phyloP scores from a whole-genome alignment of 2,888 invertebrate species.

The Eupithecia tripunctaria region DNA sequence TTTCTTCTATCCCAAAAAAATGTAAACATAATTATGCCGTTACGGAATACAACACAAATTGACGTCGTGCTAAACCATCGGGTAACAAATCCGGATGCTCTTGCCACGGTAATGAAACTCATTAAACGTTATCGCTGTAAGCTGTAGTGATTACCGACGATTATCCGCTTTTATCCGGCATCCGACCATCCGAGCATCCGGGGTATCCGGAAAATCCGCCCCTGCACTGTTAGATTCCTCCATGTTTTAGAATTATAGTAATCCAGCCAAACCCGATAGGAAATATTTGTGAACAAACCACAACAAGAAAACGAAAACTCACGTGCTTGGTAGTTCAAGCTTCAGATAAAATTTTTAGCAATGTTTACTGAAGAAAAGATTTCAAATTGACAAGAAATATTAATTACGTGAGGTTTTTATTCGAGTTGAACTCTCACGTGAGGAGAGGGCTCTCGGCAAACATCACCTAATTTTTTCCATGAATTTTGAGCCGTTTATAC shows the following conservation, averaged over 20 bases:
- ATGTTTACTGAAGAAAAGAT: no score
- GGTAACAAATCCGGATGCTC: conserved; percentile 30
- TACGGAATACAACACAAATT: neutral
- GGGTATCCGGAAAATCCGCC: neutral
- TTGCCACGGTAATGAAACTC: conserved; percentile 54
- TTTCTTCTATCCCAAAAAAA: neutral
- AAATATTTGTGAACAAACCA: no score
- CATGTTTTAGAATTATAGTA: neutral
- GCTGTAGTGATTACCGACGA: conserved; percentile 52
- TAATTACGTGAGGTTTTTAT: no score
- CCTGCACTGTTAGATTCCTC: neutral
- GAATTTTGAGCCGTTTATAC: no score
- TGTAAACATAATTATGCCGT: neutral
- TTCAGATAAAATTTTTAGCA: no score
- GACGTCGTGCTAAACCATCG: conserved; percentile 29
- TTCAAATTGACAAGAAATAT: no score
- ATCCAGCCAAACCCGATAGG: no score
- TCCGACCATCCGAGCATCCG: neutral
- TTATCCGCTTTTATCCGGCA: conserved; percentile 39
- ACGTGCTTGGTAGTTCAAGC: no score
- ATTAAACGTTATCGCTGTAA: conserved; percentile 60
- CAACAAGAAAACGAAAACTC: no score
- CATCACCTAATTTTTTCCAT: no score
- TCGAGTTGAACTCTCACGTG: no score
- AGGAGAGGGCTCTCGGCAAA: no score